Conservation (phyloP, 2,113 vertebrate genomes). For the Podarcis cretensis region DNA sequence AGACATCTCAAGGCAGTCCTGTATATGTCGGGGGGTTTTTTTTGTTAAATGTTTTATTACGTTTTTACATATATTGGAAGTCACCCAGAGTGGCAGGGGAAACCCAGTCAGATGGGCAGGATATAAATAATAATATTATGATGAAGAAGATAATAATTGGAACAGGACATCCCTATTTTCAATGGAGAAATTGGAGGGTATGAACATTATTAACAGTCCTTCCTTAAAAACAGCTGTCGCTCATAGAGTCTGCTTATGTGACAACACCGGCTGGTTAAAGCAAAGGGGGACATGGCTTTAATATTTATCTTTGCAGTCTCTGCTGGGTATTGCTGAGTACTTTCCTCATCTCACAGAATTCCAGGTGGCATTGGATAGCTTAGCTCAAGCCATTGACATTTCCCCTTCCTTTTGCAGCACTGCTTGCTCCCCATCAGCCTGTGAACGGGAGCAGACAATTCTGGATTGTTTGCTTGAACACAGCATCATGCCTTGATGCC, state of each 20-base stretch:
- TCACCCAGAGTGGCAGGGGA: too few relatives aligned
- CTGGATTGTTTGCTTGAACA: constrained; percentile 43
- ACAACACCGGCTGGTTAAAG: not conserved
- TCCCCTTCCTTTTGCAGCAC: not conserved
- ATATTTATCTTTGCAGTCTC: not conserved
- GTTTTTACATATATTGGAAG: too few relatives aligned
- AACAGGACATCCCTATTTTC: too few relatives aligned
- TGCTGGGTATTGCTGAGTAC: not conserved
- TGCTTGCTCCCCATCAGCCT: not conserved
- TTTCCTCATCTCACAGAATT: not conserved
- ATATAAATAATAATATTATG: too few relatives aligned
- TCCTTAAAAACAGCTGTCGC: not conserved
- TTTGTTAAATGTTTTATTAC: too few relatives aligned
- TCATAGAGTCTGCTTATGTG: too few relatives aligned
- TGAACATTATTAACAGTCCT: not conserved
- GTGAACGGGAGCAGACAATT: constrained; percentile 54
- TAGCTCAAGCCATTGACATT: not conserved
- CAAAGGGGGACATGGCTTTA: not conserved
- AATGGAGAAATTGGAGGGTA: not conserved
- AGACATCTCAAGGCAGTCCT: too few relatives aligned
- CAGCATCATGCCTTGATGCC: constrained; percentile 55
- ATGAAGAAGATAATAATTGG: too few relatives aligned
- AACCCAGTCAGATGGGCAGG: too few relatives aligned
- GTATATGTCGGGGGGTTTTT: too few relatives aligned
- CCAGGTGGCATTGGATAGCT: not conserved